These are phyloP conservation scores for Nomada fucata DNA, from an alignment of 2,888 invertebrate species.

Conservation along the genomic window DNA sequence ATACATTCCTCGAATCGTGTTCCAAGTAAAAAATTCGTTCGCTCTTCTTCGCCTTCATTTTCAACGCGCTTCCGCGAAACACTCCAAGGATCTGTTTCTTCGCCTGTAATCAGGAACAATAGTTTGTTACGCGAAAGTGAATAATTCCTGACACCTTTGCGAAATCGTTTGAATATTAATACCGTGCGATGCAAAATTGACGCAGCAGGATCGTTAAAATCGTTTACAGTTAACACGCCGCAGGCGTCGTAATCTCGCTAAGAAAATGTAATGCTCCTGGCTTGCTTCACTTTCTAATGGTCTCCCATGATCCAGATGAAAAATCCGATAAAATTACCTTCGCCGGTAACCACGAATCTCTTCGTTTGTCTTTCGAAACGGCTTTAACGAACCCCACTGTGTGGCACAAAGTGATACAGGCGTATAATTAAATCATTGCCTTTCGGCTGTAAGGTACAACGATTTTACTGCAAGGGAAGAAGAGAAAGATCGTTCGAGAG, in stretches of 20 bases:
- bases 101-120: background rate
- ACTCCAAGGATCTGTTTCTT: too few relatives aligned
- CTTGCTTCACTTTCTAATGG: constrained; percentile 32
- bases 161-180: background rate
- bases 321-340: background rate
- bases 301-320: background rate
- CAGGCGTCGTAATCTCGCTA: background rate
- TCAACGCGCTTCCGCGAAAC: background rate
- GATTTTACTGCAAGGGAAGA: background rate
- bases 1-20: background rate
- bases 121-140: background rate
- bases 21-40: too few relatives aligned
- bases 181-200: background rate
- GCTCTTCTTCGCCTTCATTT: background rate
- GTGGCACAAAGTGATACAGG: background rate
- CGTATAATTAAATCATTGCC: background rate
- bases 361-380: background rate
- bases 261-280: background rate
- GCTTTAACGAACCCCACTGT: background rate
- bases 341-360: background rate
- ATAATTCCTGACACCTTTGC: background rate
- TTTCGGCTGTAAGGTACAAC: background rate
- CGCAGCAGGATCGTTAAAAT: background rate
- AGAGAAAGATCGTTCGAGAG: background rate
- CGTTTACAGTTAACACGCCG: constrained; percentile 14